Percentiles rank a stretch among this genome's conserved stretches.
phyloP scores from a whole-genome alignment of 2,113 vertebrate genomes.

The Pedionomus torquatus region DNA sequence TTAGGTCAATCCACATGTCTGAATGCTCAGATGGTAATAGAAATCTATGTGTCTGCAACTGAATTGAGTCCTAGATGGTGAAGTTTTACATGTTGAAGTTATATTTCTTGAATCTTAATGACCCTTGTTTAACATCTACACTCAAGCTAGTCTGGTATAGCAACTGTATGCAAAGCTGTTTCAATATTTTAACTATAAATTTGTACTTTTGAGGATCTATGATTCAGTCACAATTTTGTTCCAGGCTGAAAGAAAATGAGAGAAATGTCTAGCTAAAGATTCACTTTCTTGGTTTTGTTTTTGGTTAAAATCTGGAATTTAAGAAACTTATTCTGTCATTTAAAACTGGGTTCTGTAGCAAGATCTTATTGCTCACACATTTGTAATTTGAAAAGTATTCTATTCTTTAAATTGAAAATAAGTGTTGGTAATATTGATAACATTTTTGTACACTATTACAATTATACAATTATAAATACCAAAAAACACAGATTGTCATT shows the following conservation, averaged over 20 bases:
- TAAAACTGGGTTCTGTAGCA: not conserved
- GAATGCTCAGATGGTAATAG: not conserved
- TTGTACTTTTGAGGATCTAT: not conserved
- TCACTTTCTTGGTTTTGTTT: not conserved
- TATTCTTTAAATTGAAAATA: not conserved
- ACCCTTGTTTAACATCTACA: not conserved
- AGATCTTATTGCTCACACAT: not conserved
- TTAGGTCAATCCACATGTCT: not conserved
- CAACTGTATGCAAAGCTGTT: not conserved
- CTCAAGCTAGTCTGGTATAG: not conserved
- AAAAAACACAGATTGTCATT: not conserved
- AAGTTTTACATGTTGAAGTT: not conserved
- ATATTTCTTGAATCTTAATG: not conserved
- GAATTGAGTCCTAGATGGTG: not conserved
- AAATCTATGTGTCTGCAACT: not conserved
- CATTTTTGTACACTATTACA: not conserved
- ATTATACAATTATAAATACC: not conserved
- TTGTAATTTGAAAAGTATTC: not conserved
- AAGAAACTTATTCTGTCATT: not conserved
- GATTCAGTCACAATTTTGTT: not conserved
- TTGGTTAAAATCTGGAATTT: not conserved
- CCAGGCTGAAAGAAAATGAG: not conserved
- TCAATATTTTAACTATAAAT: not conserved
- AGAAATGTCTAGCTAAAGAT: not conserved
- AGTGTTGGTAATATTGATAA: not conserved